A percentile compares a stretch with the other conserved stretches of the same genome.
These are phyloP conservation scores for Drosophila fuyamai DNA, from an alignment of 1,140 invertebrate genomes.

Conservation along the genomic window DNA sequence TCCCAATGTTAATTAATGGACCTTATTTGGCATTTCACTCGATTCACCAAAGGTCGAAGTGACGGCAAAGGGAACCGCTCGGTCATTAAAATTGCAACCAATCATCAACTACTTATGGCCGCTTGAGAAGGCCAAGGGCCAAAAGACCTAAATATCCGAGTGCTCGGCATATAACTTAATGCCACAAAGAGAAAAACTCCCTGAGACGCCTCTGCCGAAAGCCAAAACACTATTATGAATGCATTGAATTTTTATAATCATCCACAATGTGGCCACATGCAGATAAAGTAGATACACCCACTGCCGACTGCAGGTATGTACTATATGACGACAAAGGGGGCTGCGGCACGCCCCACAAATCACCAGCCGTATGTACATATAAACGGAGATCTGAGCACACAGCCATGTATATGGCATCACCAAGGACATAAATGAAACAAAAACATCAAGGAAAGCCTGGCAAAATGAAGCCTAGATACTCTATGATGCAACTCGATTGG, in stretches of 20 bases:
- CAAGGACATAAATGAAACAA: slow-evolving; percentile 75
- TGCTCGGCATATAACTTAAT: slow-evolving; percentile 6
- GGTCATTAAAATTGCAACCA: not conserved
- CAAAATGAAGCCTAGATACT: not conserved
- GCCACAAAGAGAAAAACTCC: slow-evolving; percentile 5
- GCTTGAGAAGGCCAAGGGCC: not conserved
- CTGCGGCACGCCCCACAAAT: slow-evolving; percentile 30
- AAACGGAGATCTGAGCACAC: slow-evolving; percentile 23
- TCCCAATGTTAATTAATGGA: slow-evolving; percentile 72
- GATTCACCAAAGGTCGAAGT: slow-evolving; percentile 32
- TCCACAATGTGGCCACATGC: slow-evolving; percentile 45
- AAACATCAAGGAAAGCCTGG: slow-evolving; percentile 15
- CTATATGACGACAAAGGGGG: slow-evolving; percentile 22
- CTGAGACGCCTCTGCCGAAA: slow-evolving; percentile 12
- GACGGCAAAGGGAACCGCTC: not conserved
- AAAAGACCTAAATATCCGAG: not conserved
- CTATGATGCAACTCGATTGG: not conserved
- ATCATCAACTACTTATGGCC: not conserved
- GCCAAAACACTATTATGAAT: slow-evolving; percentile 47
- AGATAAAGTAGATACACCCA: slow-evolving; percentile 19
- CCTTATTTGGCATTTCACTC: slow-evolving; percentile 48
- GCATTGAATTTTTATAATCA: slow-evolving; percentile 67
- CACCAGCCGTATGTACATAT: slow-evolving; percentile 8
- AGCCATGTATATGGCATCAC: slow-evolving; percentile 35
- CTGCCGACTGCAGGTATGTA: slow-evolving; percentile 38